Base-by-base conservation (phyloP, 37 sponge, comb jelly and placozoan species). In the Aphrocallistes beatrix region DNA sequence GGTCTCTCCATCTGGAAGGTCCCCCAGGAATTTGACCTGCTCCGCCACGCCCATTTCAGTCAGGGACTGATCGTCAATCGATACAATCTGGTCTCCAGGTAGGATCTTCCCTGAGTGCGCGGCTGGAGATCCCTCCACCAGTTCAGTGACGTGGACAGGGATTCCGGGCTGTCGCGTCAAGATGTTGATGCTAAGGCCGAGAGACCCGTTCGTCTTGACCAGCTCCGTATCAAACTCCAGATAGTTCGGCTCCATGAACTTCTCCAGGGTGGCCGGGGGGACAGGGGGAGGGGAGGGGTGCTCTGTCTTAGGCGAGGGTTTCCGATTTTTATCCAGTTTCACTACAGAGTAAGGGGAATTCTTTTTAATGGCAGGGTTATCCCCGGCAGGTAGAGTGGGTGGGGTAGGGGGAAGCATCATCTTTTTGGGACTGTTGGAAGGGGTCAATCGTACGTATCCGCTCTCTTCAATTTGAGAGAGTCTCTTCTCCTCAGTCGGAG, bases 211-310 rank as follows among this genome's bases (percentile, higher is more conserved):
- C 3, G n/a, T 21, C 75, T 60, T 60, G 3, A 60, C 3, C 3
- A 60, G 75, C 75, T 60, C 75, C 25, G 75, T 60, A 19, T 60
- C 75, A 6, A 60, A 32, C 75, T 60, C 75, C 21, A 60, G 28
- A 13, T 60, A 60, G 25, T 60, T 30, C 8, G 75, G 75, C 75
- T 60, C 75, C 75, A 60, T 60, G 75, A 60, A 60, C 75, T 60
- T 60, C 75, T 60, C 75, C 3, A 1, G 75, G 17, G 75, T 60
- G 3, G 75, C 75, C 8, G 75, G 75, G 75, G 75, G 75, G 17
- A 60, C 75, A 60, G 34, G 32, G n/a, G 75, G 75, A 30, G 75
- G 75, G 34, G 75, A 60, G 75, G 75, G 75, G 3, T 21, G 75
- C n/a, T 6, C 25, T 30, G 6, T 21, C 25, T 60, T 21, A 60